Conservation (phyloP, 2,888 invertebrate genomes). For the Acronicta psi region DNA sequence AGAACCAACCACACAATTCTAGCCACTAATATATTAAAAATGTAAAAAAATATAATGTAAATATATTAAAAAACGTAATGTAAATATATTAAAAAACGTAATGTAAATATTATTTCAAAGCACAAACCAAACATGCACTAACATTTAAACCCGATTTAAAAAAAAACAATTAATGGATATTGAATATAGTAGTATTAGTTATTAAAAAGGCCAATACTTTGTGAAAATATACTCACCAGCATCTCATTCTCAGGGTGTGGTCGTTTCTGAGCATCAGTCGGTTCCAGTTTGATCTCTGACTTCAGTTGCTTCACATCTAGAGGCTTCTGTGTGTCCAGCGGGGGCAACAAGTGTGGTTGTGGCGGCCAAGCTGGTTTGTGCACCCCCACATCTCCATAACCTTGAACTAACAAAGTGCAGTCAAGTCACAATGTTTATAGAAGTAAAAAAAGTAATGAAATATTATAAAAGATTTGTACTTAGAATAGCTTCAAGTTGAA, state of each 20-base stretch:
- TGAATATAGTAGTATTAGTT: too few relatives aligned
- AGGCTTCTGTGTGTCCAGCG: constrained; percentile 81
- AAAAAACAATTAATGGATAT: too few relatives aligned
- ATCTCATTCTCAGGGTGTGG: constrained; percentile 82
- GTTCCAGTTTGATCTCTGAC: constrained; percentile 85
- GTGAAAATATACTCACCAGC: constrained; percentile 67
- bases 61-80: too few relatives aligned
- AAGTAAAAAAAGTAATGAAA: constrained; percentile 1
- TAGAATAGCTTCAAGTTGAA: constrained; percentile 49
- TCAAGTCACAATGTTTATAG: constrained; percentile 26
- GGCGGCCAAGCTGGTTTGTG: constrained; percentile 84
- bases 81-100: too few relatives aligned
- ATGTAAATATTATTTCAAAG: too few relatives aligned
- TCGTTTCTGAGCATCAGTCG: constrained; percentile 80
- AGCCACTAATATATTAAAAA: too few relatives aligned
- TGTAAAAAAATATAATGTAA: too few relatives aligned
- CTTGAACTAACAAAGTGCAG: constrained; percentile 71
- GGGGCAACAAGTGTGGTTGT: constrained; percentile 81
- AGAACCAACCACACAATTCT: too few relatives aligned
- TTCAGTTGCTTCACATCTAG: constrained; percentile 82
- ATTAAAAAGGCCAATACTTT: too few relatives aligned
- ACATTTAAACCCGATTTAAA: not conserved
- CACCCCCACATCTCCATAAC: constrained; percentile 81
- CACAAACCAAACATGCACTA: not conserved
- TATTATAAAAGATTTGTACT: constrained; percentile 43